Conservation (phyloP, 2,888 invertebrate genomes). For the Seira musarum region DNA sequence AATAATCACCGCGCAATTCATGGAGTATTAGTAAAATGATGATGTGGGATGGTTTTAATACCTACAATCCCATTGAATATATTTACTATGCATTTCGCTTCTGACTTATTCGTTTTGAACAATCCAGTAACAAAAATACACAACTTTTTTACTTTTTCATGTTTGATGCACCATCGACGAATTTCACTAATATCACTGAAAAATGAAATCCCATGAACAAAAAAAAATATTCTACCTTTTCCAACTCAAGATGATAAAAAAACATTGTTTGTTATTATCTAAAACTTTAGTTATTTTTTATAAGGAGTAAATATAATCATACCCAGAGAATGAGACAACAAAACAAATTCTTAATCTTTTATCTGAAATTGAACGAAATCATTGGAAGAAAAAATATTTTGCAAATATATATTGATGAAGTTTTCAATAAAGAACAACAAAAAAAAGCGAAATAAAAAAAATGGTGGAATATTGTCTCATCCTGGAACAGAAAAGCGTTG, state of each 20-base stretch:
- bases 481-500: background rate
- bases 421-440: background rate
- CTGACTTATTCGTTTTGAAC: no score
- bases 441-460: no score
- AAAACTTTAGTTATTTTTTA: constrained; percentile 1
- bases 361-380: background rate
- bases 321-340: constrained; percentile 1
- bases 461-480: background rate
- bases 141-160: background rate
- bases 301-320: background rate
- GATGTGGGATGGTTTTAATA: no score
- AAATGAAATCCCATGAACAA: background rate
- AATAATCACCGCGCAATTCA: background rate
- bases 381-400: background rate
- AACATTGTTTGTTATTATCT: background rate
- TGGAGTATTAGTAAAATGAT: no score
- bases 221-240: background rate
- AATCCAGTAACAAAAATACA: no score
- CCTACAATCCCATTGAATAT: background rate
- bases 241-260: background rate
- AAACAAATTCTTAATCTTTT: background rate
- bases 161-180: background rate
- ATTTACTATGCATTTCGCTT: background rate
- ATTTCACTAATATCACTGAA: constrained; percentile 1
- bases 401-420: background rate